Evolutionary conservation across 2,888 invertebrate species (phyloP), one percentile per base, ranked within the genome.

Genomic region (Caenorhabditis sp.): DNA sequence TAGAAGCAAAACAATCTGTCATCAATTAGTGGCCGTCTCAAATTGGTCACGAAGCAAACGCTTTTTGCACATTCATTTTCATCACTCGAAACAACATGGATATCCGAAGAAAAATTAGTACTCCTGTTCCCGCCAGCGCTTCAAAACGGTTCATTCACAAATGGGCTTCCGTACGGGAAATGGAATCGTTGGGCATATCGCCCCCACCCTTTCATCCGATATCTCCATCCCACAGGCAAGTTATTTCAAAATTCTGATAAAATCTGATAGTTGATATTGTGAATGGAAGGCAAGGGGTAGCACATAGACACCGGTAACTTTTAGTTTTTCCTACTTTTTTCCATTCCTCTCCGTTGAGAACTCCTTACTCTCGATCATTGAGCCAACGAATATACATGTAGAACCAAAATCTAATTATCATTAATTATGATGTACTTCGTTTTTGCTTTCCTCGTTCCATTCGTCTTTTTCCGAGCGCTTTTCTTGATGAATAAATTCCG

Each of bases 51-150:
- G 15, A 55, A 50, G 11, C 13, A 40, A 20, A 55, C 50, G 22
- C 47, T 37, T 11, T 2, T 9, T 24, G 22, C 32, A 64, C 58
- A 22, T 55, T 26, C 44, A 55, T 44, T 50, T 15, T 22, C 24
- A 53, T 64, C 40, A 47, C 35, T 44, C 32, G 11, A 13, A 20
- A 51, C 51, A 64, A 60, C 20, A 82, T 84, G 82, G 85, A 87
- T 76, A 79, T 87, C 32, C 85, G 85, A 58, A 82, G 87, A 9
- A 87, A 87, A 78, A 87, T 86, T 83, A 83, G 83, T 55, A 82
- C 82, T 8, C 87, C 87, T 20, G 71, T 85, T 40, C 84, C 85
- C 9, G 82, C 70, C 26, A 77, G 74, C 56, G 65, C 80, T 13
- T 81, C 74, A 2, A 78, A 80, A 18, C 77, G 83, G 44, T 67